These are phyloP conservation scores for Akabosia matsudoensis DNA, from an alignment of 1,140 invertebrate species.

Conservation along the genomic window DNA sequence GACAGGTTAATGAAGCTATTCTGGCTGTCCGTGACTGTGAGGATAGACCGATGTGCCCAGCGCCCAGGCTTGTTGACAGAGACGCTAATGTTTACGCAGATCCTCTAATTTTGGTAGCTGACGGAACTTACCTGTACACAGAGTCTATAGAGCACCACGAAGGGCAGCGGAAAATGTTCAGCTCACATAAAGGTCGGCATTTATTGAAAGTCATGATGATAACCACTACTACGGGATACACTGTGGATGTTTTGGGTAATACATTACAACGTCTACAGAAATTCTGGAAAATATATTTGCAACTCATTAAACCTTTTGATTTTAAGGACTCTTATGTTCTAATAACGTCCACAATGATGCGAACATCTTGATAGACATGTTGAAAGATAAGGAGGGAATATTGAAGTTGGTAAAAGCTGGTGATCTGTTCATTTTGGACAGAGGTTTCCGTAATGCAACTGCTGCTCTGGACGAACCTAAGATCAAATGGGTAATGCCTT, in stretches of 20 bases:
- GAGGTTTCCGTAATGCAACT: slow-evolving; percentile 49
- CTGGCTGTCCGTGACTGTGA: no score
- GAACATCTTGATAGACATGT: neutral
- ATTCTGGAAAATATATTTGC: neutral
- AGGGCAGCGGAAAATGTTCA: no score
- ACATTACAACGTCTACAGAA: neutral
- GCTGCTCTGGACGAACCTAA: slow-evolving; percentile 39
- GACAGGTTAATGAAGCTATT: no score
- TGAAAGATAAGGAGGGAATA: neutral
- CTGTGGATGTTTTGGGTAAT: neutral
- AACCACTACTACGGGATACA: neutral
- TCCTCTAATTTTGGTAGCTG: no score
- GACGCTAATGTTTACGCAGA: no score
- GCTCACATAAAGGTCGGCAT: neutral
- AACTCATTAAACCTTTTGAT: no score
- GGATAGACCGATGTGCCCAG: no score
- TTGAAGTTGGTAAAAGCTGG: neutral
- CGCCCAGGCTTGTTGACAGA: no score
- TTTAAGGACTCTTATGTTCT: neutral
- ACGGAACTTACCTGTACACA: no score
- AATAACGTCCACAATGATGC: neutral
- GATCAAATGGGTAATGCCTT: slow-evolving; percentile 47
- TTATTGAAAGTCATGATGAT: neutral
- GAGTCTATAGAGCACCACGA: no score
- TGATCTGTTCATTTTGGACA: slow-evolving; percentile 48